Evolutionary conservation across 2,113 vertebrate genomes (phyloP), one percentile per base, ranked within the genome.

Genomic region (Pteruthius melanotis): DNA sequence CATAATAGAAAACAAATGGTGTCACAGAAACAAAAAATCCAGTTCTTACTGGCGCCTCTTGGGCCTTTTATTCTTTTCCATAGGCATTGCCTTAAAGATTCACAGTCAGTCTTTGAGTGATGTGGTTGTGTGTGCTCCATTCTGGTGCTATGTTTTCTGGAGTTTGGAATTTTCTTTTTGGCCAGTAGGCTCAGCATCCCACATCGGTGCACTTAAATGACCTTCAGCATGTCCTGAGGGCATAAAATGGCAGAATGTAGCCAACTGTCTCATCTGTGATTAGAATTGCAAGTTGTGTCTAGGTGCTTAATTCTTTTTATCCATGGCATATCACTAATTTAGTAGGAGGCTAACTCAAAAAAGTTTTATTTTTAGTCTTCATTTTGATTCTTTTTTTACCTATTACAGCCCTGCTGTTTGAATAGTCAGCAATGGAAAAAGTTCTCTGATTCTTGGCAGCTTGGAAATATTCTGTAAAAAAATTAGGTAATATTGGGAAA

Each of bases 1-100:
- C 33, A 17, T 89, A 96, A 93, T 6, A 85, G 82, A 95, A 93
- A 95, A 90, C 91, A 96, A 96, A 89, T 83, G 72, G 93, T 93
- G 89, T 93, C 93, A 89, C 89, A 93, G 79, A 90, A 94, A 88
- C 50, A 92, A 80, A 80, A 96, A 94, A 90, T 88, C 64, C 35
- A 74, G 56, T 90, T 97, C 90, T 89, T 93, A 63, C 79, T 70
- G 83, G 83, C 5, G 19, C 68, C 86, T 94, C 33, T 69, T 92
- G n/a, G 57, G 49, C 40, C 63, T 95, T 92, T 92, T 88, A 76
- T 92, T 95, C 75, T 80, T 77, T 92, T 96, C 54, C 61, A 84
- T 93, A 86, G 86, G 47, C 83, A 83, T 78, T 94, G 79, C 59
- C 52, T 52, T 88, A 66, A 92, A 86, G 79, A 88, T 42, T 88